Percentiles rank a stretch among this genome's conserved stretches.
phyloP scores from a whole-genome alignment of 2,888 invertebrate species.

The Amblyteles armatorius region DNA sequence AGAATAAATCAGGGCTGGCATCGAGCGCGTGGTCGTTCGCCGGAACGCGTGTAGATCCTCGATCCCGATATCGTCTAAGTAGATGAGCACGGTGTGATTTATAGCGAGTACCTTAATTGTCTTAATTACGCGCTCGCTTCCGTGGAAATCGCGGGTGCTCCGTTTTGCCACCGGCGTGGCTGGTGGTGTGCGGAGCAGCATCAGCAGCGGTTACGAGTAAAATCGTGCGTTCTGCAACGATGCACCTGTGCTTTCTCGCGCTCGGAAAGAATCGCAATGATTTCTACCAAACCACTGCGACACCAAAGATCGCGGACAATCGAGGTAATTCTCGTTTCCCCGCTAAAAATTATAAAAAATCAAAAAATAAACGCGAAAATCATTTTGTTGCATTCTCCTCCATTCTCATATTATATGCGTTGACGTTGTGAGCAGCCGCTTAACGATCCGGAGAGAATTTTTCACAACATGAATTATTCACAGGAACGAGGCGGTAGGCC shows the following conservation, averaged over 20 bases:
- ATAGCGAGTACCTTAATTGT: constrained; percentile 81
- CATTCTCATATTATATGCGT: constrained; percentile 58
- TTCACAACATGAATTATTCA: constrained; percentile 72
- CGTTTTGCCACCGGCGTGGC: constrained; percentile 58
- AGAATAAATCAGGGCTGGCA: constrained; percentile 77
- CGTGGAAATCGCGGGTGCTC: constrained; percentile 78
- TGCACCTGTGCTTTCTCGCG: constrained; percentile 14
- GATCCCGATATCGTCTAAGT: constrained; percentile 79
- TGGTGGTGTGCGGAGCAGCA: constrained; percentile 15
- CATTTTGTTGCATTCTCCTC: not conserved
- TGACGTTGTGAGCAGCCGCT: constrained; percentile 63
- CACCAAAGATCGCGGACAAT: not conserved
- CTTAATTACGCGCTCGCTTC: constrained; percentile 82
- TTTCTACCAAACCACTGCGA: not conserved
- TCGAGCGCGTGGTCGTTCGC: constrained; percentile 76
- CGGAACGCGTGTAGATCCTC: constrained; percentile 79
- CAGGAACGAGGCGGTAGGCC: constrained; percentile 70
- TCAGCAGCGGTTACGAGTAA: constrained; percentile 10
- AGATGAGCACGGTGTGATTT: constrained; percentile 81
- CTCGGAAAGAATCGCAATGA: not conserved
- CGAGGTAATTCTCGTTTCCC: not conserved
- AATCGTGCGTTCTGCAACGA: constrained; percentile 3
- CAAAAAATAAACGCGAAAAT: not conserved
- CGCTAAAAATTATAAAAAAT: not conserved
- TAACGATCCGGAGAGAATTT: constrained; percentile 71